Evolutionary conservation across 2,113 vertebrate genomes (phyloP).

Genomic region (Callospermophilus lateralis): DNA sequence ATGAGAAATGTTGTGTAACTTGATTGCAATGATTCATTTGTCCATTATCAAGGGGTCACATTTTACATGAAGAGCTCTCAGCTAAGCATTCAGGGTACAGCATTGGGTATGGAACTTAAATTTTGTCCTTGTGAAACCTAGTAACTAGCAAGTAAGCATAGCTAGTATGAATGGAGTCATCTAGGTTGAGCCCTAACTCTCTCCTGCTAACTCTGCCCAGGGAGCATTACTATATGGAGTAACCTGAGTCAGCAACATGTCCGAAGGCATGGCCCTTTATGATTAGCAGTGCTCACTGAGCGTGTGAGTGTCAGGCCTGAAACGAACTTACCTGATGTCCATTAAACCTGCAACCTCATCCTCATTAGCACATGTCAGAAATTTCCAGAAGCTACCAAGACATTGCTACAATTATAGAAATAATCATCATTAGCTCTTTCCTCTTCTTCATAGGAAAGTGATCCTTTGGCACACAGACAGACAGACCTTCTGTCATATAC

Average conservation of each 20-base stretch:
- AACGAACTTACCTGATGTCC: not conserved
- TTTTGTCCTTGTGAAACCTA: not conserved
- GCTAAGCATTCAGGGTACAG: not conserved
- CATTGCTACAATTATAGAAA: not conserved
- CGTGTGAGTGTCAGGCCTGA: not conserved
- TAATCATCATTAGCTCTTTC: not conserved
- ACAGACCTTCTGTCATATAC: not conserved
- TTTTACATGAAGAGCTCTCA: not conserved
- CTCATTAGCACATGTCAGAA: slow-evolving; percentile 54
- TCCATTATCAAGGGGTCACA: not conserved
- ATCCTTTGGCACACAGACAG: not conserved
- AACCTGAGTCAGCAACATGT: not conserved
- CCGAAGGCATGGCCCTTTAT: not conserved
- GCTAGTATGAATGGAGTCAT: not conserved
- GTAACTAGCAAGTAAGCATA: not conserved
- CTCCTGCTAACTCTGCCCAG: not conserved
- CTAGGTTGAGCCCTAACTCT: not conserved
- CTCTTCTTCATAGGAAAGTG: not conserved
- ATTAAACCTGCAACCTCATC: not conserved
- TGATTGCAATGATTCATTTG: not conserved
- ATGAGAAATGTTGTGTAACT: not conserved
- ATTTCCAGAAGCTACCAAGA: not conserved
- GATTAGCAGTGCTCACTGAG: not conserved
- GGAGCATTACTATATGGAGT: not conserved
- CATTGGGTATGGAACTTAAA: not conserved